Base-by-base conservation (phyloP, 2,888 invertebrate genomes). In the Tipula unca region DNA sequence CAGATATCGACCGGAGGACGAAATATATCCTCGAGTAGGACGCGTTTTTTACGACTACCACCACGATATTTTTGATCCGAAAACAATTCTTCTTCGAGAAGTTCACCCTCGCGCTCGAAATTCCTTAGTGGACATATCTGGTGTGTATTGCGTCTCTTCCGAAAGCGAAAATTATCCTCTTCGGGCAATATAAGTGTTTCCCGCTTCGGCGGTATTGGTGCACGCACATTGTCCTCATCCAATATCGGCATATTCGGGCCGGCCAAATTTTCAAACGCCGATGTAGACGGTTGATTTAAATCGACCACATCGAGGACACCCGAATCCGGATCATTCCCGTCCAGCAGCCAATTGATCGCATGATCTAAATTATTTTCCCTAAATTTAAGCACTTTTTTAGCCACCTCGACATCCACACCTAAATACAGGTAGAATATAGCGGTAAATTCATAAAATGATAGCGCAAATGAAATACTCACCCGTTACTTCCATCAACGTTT, bases 1-100 rank as follows among this genome's bases (percentile, higher is more conserved):
- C 94, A 92, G 82, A 95, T 91, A 88, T 95, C 94, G 86, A 94
- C 91, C 0, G 95, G 95, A 8, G 95, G 95, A 86, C 93, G 92
- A 89, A 94, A 95, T 25, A 95, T 90, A 88, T 94, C 94, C 89
- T 94, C 94, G 54, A 95, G 90, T 39, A 94, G 92, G 87, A 91
- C 90, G 69, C 91, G 91, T 89, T 91, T 93, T 87, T 88, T 89
- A 87, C 20, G 87, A 84, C 85, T 87, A 87, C 29, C 87, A 86
- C 4, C 87, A 86, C 4, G 87, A 36, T 88, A 89, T 86, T 29
- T 87, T 85, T 29, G 82, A n/a, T 84, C 85, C 0, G 86, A 39
- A 25, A 39, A 69, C 14, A 86, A 1, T 32, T 69, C 82, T 35
- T 85, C 85, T 42, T 86, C 85, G 13, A 85, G 42, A 6, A 48